Evolutionary conservation across 2,888 invertebrate species (phyloP), one percentile per base, ranked within the genome.

Genomic region (Arrhopalites spinosus): DNA sequence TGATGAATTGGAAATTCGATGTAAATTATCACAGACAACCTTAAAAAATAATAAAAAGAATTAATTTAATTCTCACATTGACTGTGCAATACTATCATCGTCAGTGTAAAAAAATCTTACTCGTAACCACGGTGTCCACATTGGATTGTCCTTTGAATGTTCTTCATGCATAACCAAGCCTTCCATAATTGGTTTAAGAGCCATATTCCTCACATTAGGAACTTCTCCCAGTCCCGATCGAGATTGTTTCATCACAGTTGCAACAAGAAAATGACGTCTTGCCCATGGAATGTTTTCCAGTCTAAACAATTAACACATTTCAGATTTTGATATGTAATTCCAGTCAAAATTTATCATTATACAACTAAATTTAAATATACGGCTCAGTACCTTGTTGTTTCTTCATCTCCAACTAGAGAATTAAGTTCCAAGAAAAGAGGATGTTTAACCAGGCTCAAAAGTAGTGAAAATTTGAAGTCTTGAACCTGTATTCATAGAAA

Each of bases 91-190:
- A n/a, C n/a, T n/a, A n/a, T n/a, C n/a, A n/a, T n/a, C n/a, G n/a
- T n/a, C n/a, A n/a, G n/a, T n/a, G n/a, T n/a, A n/a, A n/a, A n/a
- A n/a, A n/a, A n/a, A n/a, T n/a, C n/a, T n/a, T n/a, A n/a, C 81
- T 23, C 83, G 78, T 36, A 83, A 79, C 83, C 83, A 83, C 11
- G 83, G 83, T 7, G 75, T 78, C 81, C 81, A 83, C 81, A 81
- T 83, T 20, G 80, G 78, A 47, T 74, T 77, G 50, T 72, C 71
- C 29, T 66, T 68, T 20, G 78, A 76, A 13, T 59, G 73, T 8
- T 73, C 63, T 74, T 82, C 82, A 64, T 82, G 82, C 15, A 77
- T 53, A 13, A 69, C 69, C 29, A 82, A 69, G 11, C 36, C 36
- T 56, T 73, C 75, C 79, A 83, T 79, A 2, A 83, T 73, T 5